A percentile compares a stretch with the other conserved stretches of the same genome.
phyloP scores from a whole-genome alignment of 2,113 vertebrate species.

The Labeo catla region DNA sequence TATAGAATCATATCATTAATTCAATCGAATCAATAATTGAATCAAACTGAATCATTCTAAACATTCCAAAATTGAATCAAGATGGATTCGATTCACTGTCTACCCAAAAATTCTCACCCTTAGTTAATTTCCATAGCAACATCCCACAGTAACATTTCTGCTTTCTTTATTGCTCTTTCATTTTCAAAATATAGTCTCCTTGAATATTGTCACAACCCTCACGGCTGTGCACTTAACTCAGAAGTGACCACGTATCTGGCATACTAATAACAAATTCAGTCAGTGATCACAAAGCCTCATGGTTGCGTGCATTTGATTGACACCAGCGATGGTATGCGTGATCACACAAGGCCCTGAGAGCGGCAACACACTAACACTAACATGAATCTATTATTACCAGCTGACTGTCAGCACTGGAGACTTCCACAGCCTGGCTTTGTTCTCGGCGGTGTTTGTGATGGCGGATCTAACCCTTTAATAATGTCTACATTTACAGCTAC shows the following conservation, averaged over 20 bases:
- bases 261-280: constrained; percentile 71
- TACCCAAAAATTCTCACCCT: background rate
- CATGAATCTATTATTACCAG: constrained; percentile 53
- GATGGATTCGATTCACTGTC: background rate
- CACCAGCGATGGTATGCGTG: constrained; percentile 69
- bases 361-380: constrained; percentile 32
- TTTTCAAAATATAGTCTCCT: constrained; percentile 57
- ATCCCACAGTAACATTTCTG: constrained; percentile 1
- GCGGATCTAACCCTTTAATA: constrained; percentile 68
- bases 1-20: background rate
- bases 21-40: background rate
- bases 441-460: constrained; percentile 63
- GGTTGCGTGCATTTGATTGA: constrained; percentile 46
- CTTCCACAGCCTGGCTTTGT: constrained; percentile 44
- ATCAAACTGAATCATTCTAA: background rate
- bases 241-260: constrained; percentile 58
- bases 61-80: background rate
- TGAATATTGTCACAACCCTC: constrained; percentile 55
- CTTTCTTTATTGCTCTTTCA: constrained; percentile 37
- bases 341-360: constrained; percentile 67
- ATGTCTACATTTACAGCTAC: constrained; percentile 47
- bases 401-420: constrained; percentile 24
- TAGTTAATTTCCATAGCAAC: background rate
- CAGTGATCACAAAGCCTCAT: constrained; percentile 58
- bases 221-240: constrained; percentile 41